Conservation (phyloP, 2,888 invertebrate species). For the Oxyscelio sp. region DNA sequence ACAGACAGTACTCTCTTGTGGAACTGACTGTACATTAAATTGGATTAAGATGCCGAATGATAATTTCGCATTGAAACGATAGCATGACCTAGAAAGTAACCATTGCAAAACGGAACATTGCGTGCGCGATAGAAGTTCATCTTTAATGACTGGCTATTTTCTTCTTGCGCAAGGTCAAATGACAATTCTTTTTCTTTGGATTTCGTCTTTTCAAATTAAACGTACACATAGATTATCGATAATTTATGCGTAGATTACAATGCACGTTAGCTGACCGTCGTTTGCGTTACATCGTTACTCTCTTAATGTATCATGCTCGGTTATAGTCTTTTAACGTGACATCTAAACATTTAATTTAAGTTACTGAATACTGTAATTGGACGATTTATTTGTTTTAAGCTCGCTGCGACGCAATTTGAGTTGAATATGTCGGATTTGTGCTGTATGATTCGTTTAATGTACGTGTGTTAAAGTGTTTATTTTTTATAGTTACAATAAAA, state of each 20-base stretch:
- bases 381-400: slow-evolving; percentile 28
- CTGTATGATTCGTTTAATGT: too few relatives aligned
- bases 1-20: too few relatives aligned
- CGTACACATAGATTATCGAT: slow-evolving; percentile 15
- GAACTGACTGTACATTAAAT: too few relatives aligned
- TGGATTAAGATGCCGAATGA: slow-evolving; percentile 48
- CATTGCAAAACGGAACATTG: slow-evolving; percentile 50
- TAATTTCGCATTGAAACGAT: slow-evolving; percentile 50
- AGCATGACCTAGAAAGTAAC: slow-evolving; percentile 60
- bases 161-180: slow-evolving; percentile 49
- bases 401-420: background rate
- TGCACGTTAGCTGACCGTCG: background rate
- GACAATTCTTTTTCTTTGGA: slow-evolving; percentile 3
- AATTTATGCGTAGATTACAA: slow-evolving; percentile 27
- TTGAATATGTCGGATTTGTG: too few relatives aligned
- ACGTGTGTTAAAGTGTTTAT: too few relatives aligned
- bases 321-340: slow-evolving; percentile 6
- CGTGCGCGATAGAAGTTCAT: slow-evolving; percentile 44
- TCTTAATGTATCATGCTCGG: background rate
- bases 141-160: slow-evolving; percentile 39
- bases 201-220: slow-evolving; percentile 15
- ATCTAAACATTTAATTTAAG: slow-evolving; percentile 41
- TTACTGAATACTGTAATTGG: slow-evolving; percentile 9
- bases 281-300: background rate
- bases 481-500: too few relatives aligned